phyloP scores from a whole-genome alignment of 2,797 vertebrate genomes.

The Pristis pectinata region DNA sequence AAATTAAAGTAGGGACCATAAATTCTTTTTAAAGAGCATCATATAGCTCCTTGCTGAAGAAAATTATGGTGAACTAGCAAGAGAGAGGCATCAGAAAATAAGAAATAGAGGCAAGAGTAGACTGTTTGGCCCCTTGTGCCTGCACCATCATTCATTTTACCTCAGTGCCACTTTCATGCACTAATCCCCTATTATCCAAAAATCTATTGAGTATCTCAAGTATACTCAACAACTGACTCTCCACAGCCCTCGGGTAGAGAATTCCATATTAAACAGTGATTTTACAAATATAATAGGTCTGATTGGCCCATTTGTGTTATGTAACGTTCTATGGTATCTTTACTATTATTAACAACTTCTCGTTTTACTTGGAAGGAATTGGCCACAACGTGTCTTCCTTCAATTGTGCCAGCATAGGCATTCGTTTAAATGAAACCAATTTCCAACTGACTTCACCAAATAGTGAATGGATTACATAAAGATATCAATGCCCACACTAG shows the following conservation, averaged over 20 bases:
- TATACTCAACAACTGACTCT: too few relatives aligned
- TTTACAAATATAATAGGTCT: background rate
- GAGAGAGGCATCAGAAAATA: background rate
- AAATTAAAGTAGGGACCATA: background rate
- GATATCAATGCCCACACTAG: background rate
- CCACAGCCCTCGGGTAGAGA: too few relatives aligned
- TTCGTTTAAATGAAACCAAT: constrained; percentile 24
- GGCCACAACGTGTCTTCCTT: background rate
- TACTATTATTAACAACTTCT: background rate
- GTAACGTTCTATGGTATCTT: background rate
- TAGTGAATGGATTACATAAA: background rate
- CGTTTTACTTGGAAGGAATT: background rate
- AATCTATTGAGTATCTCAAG: too few relatives aligned
- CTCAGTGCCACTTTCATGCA: too few relatives aligned
- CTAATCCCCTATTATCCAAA: too few relatives aligned
- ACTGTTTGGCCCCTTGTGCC: background rate
- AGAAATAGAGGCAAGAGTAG: too few relatives aligned
- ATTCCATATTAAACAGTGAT: too few relatives aligned
- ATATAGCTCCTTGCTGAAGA: background rate
- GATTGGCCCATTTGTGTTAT: background rate
- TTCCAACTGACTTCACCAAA: background rate
- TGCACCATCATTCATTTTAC: too few relatives aligned
- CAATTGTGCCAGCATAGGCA: background rate
- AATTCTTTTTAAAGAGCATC: background rate
- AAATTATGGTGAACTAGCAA: background rate